phyloP scores from a whole-genome alignment of 2,888 invertebrate genomes.

The Microctonus aethiopoides region DNA sequence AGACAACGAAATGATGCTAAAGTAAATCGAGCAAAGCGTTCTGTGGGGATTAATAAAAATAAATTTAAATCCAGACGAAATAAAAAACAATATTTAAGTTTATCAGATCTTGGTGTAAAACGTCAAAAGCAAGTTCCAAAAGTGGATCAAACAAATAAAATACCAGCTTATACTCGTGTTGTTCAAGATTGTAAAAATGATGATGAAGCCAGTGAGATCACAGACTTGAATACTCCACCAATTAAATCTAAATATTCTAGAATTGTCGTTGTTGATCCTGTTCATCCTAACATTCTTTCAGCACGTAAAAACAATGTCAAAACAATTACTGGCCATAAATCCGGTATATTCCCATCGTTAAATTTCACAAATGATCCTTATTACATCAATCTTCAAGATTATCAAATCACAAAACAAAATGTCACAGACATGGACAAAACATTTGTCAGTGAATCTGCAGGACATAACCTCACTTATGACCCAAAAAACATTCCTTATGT shows the following conservation, averaged over 20 bases:
- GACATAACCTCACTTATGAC: constrained; percentile 43
- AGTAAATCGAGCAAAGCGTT: background rate
- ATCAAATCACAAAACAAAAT: constrained; percentile 32
- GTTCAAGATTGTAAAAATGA: constrained; percentile 41
- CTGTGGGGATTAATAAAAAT: background rate
- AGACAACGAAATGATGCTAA: background rate
- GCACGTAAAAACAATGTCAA: background rate
- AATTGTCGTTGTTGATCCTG: background rate
- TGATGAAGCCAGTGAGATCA: constrained; percentile 38
- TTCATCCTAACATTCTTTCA: background rate
- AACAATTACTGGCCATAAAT: background rate
- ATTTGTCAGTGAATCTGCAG: constrained; percentile 25
- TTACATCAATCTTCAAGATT: constrained; percentile 46
- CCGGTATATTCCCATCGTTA: background rate
- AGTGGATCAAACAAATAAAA: background rate
- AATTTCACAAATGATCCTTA: constrained; percentile 23
- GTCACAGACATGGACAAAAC: background rate
- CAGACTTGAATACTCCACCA: constrained; percentile 38
- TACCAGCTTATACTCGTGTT: constrained; percentile 34
- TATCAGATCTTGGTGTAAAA: background rate
- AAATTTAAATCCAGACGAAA: background rate
- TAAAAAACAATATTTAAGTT: background rate
- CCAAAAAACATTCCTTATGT: constrained; percentile 55
- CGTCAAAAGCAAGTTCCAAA: background rate
- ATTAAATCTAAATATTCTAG: constrained; percentile 21